A percentile compares a stretch with the other conserved stretches of the same genome.
phyloP scores from a whole-genome alignment of 2,888 invertebrate species.

The Sturmia bella region DNA sequence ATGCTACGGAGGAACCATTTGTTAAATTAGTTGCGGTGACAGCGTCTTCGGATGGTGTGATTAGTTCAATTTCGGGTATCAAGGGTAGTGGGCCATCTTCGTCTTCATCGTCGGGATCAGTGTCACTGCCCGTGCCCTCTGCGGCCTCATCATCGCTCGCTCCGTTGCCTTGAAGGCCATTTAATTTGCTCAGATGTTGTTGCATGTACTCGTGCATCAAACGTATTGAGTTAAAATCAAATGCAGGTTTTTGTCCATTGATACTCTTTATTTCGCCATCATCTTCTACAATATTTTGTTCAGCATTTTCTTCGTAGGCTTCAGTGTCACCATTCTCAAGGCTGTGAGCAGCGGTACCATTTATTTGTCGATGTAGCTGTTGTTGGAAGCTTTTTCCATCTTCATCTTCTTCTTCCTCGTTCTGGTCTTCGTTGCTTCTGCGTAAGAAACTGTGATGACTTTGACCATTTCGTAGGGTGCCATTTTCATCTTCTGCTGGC shows the following conservation, averaged over 20 bases:
- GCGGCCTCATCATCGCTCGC: conserved; percentile 64
- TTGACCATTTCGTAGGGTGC: conserved; percentile 59
- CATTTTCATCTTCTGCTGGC: conserved; percentile 56
- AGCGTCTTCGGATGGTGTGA: conserved; percentile 77
- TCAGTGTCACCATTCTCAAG: conserved; percentile 49
- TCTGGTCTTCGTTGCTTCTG: conserved; percentile 38
- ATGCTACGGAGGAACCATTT: conserved; percentile 22
- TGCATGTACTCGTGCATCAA: conserved; percentile 81
- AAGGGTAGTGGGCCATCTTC: conserved; percentile 79
- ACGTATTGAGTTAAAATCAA: conserved; percentile 78
- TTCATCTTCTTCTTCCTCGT: conserved; percentile 28
- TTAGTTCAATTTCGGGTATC: conserved; percentile 81
- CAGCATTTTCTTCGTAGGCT: conserved; percentile 58
- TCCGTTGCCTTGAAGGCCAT: conserved; percentile 61
- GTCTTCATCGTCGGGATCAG: conserved; percentile 73
- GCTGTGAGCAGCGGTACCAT: conserved; percentile 42
- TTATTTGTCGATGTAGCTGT: conserved; percentile 70
- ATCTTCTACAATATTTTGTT: conserved; percentile 62
- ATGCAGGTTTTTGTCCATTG: conserved; percentile 74
- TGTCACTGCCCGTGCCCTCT: conserved; percentile 75
- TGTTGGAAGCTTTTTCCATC: conserved; percentile 70
- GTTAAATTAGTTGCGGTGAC: conserved; percentile 71
- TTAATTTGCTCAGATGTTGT: conserved; percentile 77
- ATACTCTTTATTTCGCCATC: conserved; percentile 68
- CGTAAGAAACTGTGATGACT: conserved; percentile 19